Evolutionary conservation across 2,797 vertebrate species (phyloP).

Genomic region (Microchirus variegatus): DNA sequence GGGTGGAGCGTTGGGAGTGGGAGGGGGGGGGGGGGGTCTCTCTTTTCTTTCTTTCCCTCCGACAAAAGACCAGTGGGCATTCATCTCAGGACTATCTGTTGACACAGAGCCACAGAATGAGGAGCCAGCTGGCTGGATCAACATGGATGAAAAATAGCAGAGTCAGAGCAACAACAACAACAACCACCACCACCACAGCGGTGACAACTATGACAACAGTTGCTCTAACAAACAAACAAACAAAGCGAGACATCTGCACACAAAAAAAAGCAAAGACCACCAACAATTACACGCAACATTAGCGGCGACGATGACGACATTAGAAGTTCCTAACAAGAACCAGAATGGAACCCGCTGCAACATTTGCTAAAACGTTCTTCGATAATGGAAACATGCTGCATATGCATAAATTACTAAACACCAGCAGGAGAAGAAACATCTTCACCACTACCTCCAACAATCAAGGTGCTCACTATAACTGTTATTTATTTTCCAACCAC

Average conservation of each 20-base stretch:
- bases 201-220: constrained; percentile 48
- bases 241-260: constrained; percentile 5
- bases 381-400: constrained; percentile 17
- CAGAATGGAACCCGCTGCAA: background rate
- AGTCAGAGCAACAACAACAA: constrained; percentile 27
- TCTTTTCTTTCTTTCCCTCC: constrained; percentile 15
- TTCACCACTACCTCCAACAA: constrained; percentile 22
- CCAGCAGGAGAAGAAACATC: background rate
- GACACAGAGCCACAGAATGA: constrained; percentile 61
- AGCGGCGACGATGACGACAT: background rate
- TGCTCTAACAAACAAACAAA: constrained; percentile 6
- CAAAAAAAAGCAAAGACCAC: background rate
- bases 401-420: background rate
- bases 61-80: constrained; percentile 70
- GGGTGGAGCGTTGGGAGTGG: constrained; percentile 38
- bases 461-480: constrained; percentile 13
- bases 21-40: constrained; percentile 39
- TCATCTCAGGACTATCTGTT: constrained; percentile 72
- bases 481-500: constrained; percentile 40
- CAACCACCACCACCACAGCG: constrained; percentile 15
- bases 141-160: constrained; percentile 60
- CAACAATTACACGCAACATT: background rate
- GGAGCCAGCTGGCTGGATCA: constrained; percentile 64
- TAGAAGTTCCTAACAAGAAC: no score
- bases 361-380: background rate